Percentiles rank a stretch among this genome's conserved stretches.
phyloP scores from a whole-genome alignment of 2,888 invertebrate species.

The Rapana venosa region DNA sequence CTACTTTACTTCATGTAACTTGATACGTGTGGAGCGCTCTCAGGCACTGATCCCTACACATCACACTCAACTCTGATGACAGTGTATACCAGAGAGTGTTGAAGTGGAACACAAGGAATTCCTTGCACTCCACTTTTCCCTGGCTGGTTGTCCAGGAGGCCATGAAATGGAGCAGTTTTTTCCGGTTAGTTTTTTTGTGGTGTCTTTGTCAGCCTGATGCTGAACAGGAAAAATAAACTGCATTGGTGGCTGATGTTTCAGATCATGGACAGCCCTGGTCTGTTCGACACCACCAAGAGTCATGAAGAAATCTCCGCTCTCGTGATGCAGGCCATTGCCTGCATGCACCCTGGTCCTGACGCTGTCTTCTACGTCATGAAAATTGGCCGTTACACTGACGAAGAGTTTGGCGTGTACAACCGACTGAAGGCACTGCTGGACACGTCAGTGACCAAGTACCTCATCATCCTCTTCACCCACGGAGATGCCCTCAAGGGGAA shows the following conservation, averaged over 20 bases:
- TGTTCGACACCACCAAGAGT: slow-evolving; percentile 4
- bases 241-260: not conserved
- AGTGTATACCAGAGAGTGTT: too few relatives aligned
- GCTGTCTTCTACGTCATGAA: slow-evolving; percentile 32
- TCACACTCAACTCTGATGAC: too few relatives aligned
- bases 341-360: slow-evolving; percentile 33
- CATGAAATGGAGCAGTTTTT: not conserved
- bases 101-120: too few relatives aligned
- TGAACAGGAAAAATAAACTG: not conserved
- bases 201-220: not conserved
- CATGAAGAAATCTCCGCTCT: not conserved
- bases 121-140: too few relatives aligned
- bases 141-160: not conserved
- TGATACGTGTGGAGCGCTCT: too few relatives aligned
- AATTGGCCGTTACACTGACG: not conserved
- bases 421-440: slow-evolving; percentile 8
- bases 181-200: too few relatives aligned
- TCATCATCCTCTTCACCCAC: slow-evolving; percentile 9
- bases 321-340: slow-evolving; percentile 2
- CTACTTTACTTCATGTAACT: too few relatives aligned
- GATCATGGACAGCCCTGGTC: slow-evolving; percentile 24
- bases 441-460: not conserved
- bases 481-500: slow-evolving; percentile 6
- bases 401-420: not conserved
- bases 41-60: too few relatives aligned